Conservation (phyloP, 1,140 invertebrate species). For the Magallana gigas region DNA sequence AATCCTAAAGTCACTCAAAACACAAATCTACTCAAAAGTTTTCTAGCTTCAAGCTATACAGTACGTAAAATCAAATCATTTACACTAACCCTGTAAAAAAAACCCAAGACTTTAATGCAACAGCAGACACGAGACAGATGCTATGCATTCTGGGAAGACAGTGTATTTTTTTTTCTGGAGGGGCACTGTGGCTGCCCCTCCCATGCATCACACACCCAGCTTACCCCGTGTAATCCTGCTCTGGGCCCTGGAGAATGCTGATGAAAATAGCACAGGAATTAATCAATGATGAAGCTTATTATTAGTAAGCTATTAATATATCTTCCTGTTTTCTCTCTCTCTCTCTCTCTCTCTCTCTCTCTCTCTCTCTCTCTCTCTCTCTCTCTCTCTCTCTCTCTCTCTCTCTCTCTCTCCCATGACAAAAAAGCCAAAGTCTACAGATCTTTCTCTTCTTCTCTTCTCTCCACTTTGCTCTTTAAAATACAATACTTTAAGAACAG, state of each 20-base stretch:
- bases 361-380: too few relatives aligned
- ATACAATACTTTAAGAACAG: too few relatives aligned
- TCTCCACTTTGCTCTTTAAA: too few relatives aligned
- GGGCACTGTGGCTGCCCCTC: background rate
- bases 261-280: background rate
- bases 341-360: too few relatives aligned
- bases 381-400: too few relatives aligned
- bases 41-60: background rate
- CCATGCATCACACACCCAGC: background rate
- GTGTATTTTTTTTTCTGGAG: background rate
- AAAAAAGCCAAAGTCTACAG: too few relatives aligned
- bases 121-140: constrained; percentile 7
- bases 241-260: constrained; percentile 3
- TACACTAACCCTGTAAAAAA: background rate
- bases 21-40: too few relatives aligned
- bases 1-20: too few relatives aligned
- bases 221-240: constrained; percentile 10
- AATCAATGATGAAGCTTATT: background rate
- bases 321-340: too few relatives aligned
- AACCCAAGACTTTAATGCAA: background rate
- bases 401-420: too few relatives aligned
- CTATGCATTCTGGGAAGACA: constrained; percentile 22
- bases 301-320: too few relatives aligned
- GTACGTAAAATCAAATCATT: background rate
- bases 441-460: too few relatives aligned